A percentile compares a stretch with the other conserved stretches of the same genome.
These are phyloP conservation scores for Amphiprion ocellaris DNA, from an alignment of 2,113 vertebrate genomes.

Conservation along the genomic window DNA sequence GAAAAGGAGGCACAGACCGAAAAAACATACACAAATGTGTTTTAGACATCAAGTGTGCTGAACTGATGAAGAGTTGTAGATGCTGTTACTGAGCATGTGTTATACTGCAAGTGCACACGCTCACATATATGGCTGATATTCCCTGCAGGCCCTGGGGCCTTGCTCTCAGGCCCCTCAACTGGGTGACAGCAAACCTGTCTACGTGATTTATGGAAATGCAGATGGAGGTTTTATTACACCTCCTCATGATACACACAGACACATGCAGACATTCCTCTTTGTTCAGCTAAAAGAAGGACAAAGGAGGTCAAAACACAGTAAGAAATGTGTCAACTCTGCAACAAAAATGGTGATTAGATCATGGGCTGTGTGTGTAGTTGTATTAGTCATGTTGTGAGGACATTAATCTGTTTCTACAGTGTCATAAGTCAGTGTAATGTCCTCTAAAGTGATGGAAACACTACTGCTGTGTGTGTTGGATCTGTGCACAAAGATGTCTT, in stretches of 20 bases:
- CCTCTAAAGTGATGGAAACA: too few species aligned
- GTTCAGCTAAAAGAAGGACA: conserved; percentile 47
- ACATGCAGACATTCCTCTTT: conserved; percentile 2
- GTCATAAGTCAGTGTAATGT: not conserved
- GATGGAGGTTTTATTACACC: conserved; percentile 66
- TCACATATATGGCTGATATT: conserved; percentile 27
- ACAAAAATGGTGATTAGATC: conserved; percentile 31
- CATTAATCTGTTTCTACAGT: conserved; percentile 13
- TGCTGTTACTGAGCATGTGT: conserved; percentile 15
- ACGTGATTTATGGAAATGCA: conserved; percentile 75
- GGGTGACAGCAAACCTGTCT: conserved; percentile 56
- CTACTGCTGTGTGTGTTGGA: too few species aligned
- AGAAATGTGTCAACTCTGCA: conserved; percentile 59
- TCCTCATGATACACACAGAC: conserved; percentile 26
- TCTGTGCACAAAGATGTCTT: too few species aligned
- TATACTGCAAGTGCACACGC: conserved; percentile 4
- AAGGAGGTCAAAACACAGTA: conserved; percentile 60
- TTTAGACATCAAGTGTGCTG: conserved; percentile 61
- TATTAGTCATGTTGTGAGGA: conserved; percentile 20
- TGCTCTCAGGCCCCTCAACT: conserved; percentile 55
- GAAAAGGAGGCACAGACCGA: conserved; percentile 6
- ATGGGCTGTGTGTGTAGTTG: conserved; percentile 11
- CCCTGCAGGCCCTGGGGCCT: conserved; percentile 56
- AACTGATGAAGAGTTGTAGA: conserved; percentile 27
- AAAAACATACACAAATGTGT: conserved; percentile 27